These are phyloP conservation scores for Protomyctophum bolini DNA, from an alignment of 2,113 vertebrate species.

Conservation along the genomic window DNA sequence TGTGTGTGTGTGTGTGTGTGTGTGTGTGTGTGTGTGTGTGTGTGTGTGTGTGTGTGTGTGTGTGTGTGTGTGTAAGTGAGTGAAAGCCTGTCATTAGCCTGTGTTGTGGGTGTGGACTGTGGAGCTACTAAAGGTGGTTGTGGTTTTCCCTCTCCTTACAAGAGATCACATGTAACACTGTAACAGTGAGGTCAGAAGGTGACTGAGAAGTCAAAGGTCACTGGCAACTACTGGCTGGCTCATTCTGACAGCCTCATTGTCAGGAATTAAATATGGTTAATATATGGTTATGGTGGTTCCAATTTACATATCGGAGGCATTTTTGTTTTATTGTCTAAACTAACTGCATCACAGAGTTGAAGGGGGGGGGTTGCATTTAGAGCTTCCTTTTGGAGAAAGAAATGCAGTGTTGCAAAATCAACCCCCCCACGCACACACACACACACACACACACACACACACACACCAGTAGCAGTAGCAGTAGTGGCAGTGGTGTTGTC, in stretches of 20 bases:
- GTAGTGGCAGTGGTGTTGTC: slow-evolving; percentile 27
- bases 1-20: background rate
- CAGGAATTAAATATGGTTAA: background rate
- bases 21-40: slow-evolving; percentile 5
- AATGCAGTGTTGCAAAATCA: background rate
- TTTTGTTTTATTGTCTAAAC: background rate
- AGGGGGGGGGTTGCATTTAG: background rate
- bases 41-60: background rate
- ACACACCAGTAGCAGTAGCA: slow-evolving; percentile 2
- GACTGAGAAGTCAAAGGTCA: slow-evolving; percentile 26
- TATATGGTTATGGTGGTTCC: no score
- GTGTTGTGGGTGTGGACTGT: slow-evolving; percentile 15
- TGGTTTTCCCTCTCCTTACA: slow-evolving; percentile 33
- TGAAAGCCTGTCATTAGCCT: slow-evolving; percentile 23
- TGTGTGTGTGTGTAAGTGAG: background rate
- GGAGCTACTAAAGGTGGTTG: slow-evolving; percentile 16
- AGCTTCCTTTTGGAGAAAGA: background rate
- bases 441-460: background rate
- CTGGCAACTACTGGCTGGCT: background rate
- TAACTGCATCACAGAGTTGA: slow-evolving; percentile 1
- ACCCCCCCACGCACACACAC: background rate
- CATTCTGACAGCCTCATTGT: background rate
- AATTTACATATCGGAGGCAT: no score
- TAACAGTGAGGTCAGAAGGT: slow-evolving; percentile 11
- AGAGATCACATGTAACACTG: slow-evolving; percentile 40